phyloP scores from a whole-genome alignment of 2,888 invertebrate species.

The Pachydiplax longipennis region DNA sequence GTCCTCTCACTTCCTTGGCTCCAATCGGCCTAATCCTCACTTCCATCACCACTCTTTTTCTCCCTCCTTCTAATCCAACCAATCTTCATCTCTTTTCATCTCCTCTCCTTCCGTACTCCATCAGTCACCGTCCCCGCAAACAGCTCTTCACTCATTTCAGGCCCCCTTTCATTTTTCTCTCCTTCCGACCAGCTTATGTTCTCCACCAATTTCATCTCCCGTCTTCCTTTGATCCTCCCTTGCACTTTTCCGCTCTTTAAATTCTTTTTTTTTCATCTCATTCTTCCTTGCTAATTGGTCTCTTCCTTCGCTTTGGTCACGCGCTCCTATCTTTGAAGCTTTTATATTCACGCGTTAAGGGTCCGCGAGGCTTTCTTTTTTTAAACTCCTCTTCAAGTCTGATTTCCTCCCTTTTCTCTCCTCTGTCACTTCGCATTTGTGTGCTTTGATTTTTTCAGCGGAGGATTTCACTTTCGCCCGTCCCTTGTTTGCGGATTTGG shows the following conservation, averaged over 20 bases:
- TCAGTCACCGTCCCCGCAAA: conserved; percentile 39
- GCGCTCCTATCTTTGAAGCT: background rate
- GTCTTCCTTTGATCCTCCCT: background rate
- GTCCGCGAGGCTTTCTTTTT: no score
- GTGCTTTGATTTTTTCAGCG: background rate
- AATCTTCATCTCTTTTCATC: background rate
- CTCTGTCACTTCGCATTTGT: background rate
- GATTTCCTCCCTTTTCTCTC: background rate
- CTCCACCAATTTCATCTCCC: background rate
- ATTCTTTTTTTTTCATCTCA: background rate
- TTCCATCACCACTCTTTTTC: no score
- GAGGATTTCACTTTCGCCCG: background rate
- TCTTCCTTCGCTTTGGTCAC: background rate
- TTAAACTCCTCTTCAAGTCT: no score
- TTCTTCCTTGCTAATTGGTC: background rate
- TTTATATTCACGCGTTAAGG: no score
- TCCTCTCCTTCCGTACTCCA: background rate
- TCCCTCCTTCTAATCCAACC: background rate
- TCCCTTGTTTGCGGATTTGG: no score
- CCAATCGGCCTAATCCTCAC: background rate
- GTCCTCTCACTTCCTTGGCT: background rate
- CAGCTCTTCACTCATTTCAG: conserved; percentile 20
- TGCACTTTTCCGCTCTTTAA: background rate
- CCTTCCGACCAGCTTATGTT: background rate
- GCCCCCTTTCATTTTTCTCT: background rate